A percentile compares a stretch with the other conserved stretches of the same genome.
These are phyloP conservation scores for Hermaeophaga mercurialis DNA, from an alignment of 2,888 invertebrate species.

Conservation along the genomic window DNA sequence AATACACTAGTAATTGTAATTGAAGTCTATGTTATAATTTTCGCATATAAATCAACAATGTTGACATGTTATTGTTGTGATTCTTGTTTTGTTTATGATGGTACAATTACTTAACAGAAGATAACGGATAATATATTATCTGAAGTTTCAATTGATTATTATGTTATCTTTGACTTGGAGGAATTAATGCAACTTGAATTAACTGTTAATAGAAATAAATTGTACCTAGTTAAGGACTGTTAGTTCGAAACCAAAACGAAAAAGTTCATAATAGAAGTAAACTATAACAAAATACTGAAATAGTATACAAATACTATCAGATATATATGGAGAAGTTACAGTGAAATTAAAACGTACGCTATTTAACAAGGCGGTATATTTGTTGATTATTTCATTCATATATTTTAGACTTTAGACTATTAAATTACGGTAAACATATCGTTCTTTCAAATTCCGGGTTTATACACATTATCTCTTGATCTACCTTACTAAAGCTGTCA, in stretches of 20 bases:
- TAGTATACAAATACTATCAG: too few relatives aligned
- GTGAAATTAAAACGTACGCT: too few relatives aligned
- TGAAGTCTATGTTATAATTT: constrained; percentile 1
- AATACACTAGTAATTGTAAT: not conserved
- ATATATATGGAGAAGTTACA: too few relatives aligned
- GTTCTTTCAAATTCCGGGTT: too few relatives aligned
- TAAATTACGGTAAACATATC: too few relatives aligned
- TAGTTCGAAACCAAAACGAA: too few relatives aligned
- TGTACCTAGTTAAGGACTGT: not conserved
- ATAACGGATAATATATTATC: not conserved
- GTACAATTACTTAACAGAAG: constrained; percentile 3
- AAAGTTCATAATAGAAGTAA: too few relatives aligned
- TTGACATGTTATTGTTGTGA: constrained; percentile 5
- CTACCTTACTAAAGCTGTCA: constrained; percentile 5
- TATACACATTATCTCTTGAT: not conserved
- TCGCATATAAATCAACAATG: constrained; percentile 5
- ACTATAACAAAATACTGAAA: too few relatives aligned
- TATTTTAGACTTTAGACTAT: too few relatives aligned
- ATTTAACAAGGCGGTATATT: too few relatives aligned
- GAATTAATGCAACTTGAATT: constrained; percentile 7
- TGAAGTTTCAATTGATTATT: constrained; percentile 9
- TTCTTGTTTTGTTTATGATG: constrained; percentile 4
- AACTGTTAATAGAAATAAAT: constrained; percentile 8
- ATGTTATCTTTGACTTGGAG: constrained; percentile 11
- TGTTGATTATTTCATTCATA: too few relatives aligned